These are phyloP conservation scores for Bellardia pandia DNA, from an alignment of 2,888 invertebrate species.

Conservation along the genomic window DNA sequence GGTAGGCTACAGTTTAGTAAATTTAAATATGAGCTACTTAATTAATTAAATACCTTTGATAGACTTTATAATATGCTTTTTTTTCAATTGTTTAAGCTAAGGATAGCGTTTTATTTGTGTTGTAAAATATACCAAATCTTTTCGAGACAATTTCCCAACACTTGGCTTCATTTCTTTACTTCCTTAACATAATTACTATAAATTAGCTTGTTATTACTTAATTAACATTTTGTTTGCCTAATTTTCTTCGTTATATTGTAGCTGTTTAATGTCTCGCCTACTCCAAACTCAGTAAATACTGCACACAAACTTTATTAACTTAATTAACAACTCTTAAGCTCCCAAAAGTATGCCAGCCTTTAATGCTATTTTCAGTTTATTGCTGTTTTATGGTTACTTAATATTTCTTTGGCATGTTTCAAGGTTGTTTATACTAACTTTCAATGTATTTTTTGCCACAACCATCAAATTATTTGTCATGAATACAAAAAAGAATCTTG, in stretches of 20 bases:
- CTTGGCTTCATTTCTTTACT: not conserved
- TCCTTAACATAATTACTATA: not conserved
- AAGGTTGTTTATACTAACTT: slow-evolving; percentile 43
- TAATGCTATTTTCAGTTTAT: not conserved
- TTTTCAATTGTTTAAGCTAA: not conserved
- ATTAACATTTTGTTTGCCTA: not conserved
- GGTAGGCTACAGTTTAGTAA: not conserved
- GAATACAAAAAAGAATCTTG: too few species aligned
- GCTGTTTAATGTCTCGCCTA: slow-evolving; percentile 18
- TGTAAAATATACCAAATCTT: not conserved
- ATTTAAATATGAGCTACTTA: not conserved
- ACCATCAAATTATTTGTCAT: not conserved
- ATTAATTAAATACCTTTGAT: not conserved
- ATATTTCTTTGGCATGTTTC: slow-evolving; percentile 56
- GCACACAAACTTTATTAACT: slow-evolving; percentile 18
- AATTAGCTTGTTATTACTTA: not conserved
- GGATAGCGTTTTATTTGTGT: not conserved
- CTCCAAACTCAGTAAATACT: not conserved
- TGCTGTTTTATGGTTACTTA: slow-evolving; percentile 44
- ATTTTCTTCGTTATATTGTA: not conserved
- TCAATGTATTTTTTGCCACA: not conserved
- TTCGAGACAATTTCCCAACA: not conserved
- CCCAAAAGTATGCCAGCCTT: slow-evolving; percentile 31
- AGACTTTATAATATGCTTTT: not conserved
- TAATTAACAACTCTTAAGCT: slow-evolving; percentile 30